These are phyloP conservation scores for Vidua chalybeata DNA, from an alignment of 2,113 vertebrate genomes.

Conservation along the genomic window DNA sequence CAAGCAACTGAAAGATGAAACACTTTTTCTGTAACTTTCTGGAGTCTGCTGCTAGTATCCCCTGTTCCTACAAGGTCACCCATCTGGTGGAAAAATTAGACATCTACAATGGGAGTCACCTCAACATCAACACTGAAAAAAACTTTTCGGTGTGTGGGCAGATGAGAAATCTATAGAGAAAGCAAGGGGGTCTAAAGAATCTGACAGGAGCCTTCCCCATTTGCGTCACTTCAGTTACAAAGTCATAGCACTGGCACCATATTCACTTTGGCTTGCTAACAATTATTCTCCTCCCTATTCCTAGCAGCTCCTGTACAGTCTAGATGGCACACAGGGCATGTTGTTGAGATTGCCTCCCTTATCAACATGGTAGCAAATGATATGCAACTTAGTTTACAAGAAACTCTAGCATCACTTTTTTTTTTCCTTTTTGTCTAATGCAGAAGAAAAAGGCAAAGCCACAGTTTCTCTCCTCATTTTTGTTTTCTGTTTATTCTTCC, in stretches of 20 bases:
- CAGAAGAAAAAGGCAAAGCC: not conserved
- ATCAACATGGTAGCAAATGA: not conserved
- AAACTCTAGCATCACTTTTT: not conserved
- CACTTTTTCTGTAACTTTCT: not conserved
- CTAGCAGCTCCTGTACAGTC: not conserved
- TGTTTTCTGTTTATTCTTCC: slow-evolving; percentile 27
- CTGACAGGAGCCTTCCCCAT: not conserved
- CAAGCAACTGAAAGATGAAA: not conserved
- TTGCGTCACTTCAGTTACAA: not conserved
- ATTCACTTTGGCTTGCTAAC: not conserved
- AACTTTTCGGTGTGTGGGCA: not conserved
- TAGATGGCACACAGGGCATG: not conserved
- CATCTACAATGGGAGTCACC: not conserved
- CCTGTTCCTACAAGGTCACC: not conserved
- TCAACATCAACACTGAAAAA: not conserved
- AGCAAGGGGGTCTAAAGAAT: not conserved
- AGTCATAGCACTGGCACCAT: not conserved
- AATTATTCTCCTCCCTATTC: not conserved
- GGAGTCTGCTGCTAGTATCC: not conserved
- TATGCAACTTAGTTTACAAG: not conserved
- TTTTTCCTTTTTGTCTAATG: not conserved
- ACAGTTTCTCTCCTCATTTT: not conserved
- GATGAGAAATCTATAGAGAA: not conserved
- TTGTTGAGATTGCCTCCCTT: not conserved
- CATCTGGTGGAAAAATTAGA: not conserved